Conservation (phyloP, 1,140 invertebrate genomes). For the Ostrea edulis region DNA sequence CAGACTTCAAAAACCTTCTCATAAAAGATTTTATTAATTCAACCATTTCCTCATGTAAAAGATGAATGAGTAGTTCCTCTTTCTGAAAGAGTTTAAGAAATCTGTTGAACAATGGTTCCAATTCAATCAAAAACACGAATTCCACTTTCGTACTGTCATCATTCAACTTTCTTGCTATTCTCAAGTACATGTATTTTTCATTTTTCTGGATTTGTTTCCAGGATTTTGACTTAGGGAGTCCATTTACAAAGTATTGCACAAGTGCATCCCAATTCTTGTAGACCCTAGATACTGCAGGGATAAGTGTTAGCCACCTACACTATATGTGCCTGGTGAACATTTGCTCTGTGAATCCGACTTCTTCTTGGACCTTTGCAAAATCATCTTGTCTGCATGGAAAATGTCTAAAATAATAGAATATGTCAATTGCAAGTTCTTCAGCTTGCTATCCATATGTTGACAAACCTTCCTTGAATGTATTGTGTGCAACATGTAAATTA, state of each 20-base stretch:
- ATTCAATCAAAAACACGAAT: conserved; percentile 54
- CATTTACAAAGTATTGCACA: conserved; percentile 55
- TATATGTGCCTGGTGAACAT: conserved; percentile 68
- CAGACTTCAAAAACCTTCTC: conserved; percentile 45
- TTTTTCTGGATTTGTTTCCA: conserved; percentile 49
- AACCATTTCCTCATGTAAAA: conserved; percentile 52
- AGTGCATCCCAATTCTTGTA: conserved; percentile 61
- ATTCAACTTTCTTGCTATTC: conserved; percentile 52
- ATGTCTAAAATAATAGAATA: too few species aligned
- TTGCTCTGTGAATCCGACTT: conserved; percentile 52
- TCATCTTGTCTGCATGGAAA: conserved; percentile 68
- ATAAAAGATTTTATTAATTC: conserved; percentile 51
- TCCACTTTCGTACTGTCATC: conserved; percentile 41
- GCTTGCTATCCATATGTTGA: conserved; percentile 64
- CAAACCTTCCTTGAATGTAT: conserved; percentile 66
- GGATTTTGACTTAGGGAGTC: conserved; percentile 49
- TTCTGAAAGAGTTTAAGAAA: too few species aligned
- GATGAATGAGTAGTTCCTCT: conserved; percentile 58
- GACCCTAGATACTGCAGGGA: conserved; percentile 58
- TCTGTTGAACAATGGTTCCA: conserved; percentile 54
- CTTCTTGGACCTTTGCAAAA: conserved; percentile 60
- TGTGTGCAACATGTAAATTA: conserved; percentile 66
- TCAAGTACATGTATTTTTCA: conserved; percentile 52
- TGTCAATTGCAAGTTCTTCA: conserved; percentile 57
- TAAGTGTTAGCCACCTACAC: conserved; percentile 65